Evolutionary conservation across 2,113 vertebrate genomes (phyloP).

Genomic region (Eurypyga helias): DNA sequence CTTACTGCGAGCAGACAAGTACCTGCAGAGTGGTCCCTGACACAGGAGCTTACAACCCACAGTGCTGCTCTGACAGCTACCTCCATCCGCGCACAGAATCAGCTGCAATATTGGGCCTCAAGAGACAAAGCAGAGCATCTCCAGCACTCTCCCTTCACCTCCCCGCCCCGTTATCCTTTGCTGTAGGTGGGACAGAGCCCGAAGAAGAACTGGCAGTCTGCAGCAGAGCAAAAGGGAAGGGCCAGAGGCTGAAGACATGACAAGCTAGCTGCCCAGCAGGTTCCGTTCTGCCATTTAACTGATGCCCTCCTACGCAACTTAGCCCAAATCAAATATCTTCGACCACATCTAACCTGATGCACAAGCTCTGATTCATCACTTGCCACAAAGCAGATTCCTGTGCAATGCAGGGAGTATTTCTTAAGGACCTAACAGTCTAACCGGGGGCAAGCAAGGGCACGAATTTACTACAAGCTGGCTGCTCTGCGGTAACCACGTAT

Average conservation of each 20-base stretch:
- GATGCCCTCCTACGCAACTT: neutral
- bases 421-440: neutral
- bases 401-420: neutral
- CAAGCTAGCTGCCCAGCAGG: neutral
- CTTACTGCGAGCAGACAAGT: neutral
- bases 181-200: neutral
- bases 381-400: neutral
- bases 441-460: neutral
- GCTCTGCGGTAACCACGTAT: neutral
- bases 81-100: neutral
- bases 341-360: neutral
- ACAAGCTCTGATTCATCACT: neutral
- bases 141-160: neutral
- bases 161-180: neutral
- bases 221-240: neutral
- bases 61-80: neutral
- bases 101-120: neutral
- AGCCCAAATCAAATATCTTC: neutral
- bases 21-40: neutral
- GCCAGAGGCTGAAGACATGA: neutral
- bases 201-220: neutral
- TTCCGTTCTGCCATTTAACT: neutral
- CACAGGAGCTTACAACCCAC: neutral
- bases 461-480: neutral
- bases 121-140: neutral